These are phyloP conservation scores for Triplophysa dalaica DNA, from an alignment of 2,113 vertebrate genomes.

Conservation along the genomic window DNA sequence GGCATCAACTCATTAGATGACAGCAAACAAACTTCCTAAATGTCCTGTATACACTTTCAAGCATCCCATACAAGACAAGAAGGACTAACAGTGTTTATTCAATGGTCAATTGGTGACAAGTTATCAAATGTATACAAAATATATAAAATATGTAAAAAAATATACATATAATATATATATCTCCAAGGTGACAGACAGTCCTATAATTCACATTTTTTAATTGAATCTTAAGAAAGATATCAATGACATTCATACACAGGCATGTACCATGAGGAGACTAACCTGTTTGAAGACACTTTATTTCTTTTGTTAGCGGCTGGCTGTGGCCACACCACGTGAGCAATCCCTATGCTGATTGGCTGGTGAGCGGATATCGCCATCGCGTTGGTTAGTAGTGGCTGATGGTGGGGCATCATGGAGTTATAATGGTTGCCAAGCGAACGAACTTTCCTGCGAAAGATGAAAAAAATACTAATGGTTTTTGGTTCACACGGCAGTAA, in stretches of 20 bases:
- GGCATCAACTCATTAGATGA: too few species aligned
- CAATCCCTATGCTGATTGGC: conserved; percentile 96
- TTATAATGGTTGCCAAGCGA: conserved; percentile 92
- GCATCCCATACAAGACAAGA: too few species aligned
- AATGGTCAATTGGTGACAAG: too few species aligned
- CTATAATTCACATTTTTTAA: too few species aligned
- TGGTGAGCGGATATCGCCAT: conserved; percentile 94
- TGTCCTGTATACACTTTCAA: too few species aligned
- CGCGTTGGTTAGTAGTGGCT: conserved; percentile 93
- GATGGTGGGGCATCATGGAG: conserved; percentile 90
- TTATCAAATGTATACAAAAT: too few species aligned
- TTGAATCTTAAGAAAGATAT: too few species aligned
- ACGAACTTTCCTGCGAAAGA: conserved; percentile 85
- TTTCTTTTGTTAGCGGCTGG: conserved; percentile 88
- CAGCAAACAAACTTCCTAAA: too few species aligned
- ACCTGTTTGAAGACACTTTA: conserved; percentile 92
- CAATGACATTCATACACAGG: not conserved
- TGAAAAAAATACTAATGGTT: conserved; percentile 31
- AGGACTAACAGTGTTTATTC: too few species aligned
- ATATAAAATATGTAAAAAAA: too few species aligned
- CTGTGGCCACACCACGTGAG: conserved; percentile 97
- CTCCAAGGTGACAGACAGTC: too few species aligned
- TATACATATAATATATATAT: too few species aligned
- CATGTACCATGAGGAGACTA: not conserved
- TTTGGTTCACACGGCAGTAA: conserved; percentile 19